phyloP scores from a whole-genome alignment of 2,113 vertebrate genomes.

The Catharus fuscescens region DNA sequence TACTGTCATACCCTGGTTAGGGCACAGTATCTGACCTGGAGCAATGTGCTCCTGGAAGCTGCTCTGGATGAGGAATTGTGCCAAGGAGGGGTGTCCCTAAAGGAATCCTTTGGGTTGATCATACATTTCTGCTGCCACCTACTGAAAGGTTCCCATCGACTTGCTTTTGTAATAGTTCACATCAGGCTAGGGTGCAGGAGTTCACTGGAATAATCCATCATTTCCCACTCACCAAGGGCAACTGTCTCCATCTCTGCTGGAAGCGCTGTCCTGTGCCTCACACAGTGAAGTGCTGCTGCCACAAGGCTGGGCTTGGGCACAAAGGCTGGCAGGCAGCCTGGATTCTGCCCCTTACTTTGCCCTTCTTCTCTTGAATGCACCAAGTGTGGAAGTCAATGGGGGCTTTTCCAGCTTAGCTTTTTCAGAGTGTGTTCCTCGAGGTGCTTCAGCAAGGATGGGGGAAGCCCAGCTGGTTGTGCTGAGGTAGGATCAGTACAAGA shows the following conservation, averaged over 20 bases:
- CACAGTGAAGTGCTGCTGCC: not conserved
- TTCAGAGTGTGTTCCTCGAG: not conserved
- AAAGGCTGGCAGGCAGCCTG: not conserved
- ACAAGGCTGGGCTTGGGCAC: not conserved
- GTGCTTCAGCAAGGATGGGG: rapidly evolving
- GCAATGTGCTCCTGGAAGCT: not conserved
- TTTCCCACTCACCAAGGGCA: not conserved
- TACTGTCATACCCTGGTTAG: not conserved
- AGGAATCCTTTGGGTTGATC: not conserved
- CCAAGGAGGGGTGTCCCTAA: not conserved
- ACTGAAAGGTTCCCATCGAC: not conserved
- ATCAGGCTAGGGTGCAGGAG: not conserved
- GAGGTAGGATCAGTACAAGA: rapidly evolving
- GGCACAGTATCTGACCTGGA: not conserved
- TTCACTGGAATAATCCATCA: not conserved
- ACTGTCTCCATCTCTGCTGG: not conserved
- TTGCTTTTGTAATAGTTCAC: not conserved
- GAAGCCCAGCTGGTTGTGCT: not conserved
- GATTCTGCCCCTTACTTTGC: not conserved
- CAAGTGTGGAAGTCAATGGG: not conserved
- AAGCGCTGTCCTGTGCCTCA: not conserved
- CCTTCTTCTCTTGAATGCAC: not conserved
- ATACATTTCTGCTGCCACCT: conserved; percentile 56
- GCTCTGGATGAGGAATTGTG: not conserved
- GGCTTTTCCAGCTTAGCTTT: not conserved